Base-by-base conservation (phyloP, 1,140 invertebrate species). In the Tribolium madens region DNA sequence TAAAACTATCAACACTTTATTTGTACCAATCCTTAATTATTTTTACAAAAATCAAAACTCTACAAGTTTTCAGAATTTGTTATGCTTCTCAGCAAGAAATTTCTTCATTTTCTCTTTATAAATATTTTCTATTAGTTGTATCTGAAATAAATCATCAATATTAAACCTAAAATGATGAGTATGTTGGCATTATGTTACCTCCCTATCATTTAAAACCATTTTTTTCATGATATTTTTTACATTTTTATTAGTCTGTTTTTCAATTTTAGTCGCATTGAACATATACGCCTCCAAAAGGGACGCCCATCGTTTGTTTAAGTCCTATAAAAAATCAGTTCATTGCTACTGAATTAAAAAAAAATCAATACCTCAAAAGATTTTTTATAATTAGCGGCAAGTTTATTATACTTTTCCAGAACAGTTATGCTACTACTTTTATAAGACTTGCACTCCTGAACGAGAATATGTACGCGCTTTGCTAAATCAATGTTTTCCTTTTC, bases 401-500 rank as follows among this genome's bases (percentile, higher is more conserved):
- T 72, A 3, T 26, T 72, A 13, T 50, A 48, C 26, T 72, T 42
- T 31, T 50, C 70, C 10, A 50, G 10, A 31, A 12, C 13, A 0
- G 9, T 33, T 14, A 46, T 52, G 50, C 5, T 17, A 7, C 46
- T 50, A 12, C n/a, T 50, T 72, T 72, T 48, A 26, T 26, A 50
- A 4, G 15, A 14, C 9, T 72, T 14, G 10, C 42, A 52, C 15
- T 72, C 70, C 0, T 21, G 10, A 10, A 50, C 9, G 5, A 72
- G n/a, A 5, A 12, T 21, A 33, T 72, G 18, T 10, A 72, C 4
- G 4, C 26, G 70, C n/a, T 26, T 52, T 31, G 26, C 21, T 13
- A 72, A 52, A 5, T 31, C 15, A 52, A 33, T 50, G 26, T 72
- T 72, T 13, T 72, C 70, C 14, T 50, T 72, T 50, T 72, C 70